Conservation (phyloP, 1,140 invertebrate species). For the Parasteatoda tepidariorum region DNA sequence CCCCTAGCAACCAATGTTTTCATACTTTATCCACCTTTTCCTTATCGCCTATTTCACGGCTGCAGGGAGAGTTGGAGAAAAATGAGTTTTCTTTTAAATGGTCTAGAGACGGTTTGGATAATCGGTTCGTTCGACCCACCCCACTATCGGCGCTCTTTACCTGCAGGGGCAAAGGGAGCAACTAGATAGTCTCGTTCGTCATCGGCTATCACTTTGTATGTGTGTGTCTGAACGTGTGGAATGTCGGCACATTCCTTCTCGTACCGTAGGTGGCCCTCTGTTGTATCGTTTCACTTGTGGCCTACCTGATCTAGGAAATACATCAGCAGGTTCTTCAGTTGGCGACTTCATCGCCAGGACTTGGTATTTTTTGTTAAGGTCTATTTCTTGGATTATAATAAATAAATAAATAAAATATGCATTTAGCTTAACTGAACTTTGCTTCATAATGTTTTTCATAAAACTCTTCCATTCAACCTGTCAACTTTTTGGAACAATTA, state of each 20-base stretch:
- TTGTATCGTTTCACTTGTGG: slow-evolving; percentile 18
- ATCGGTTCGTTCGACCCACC: slow-evolving; percentile 15
- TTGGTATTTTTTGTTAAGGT: not conserved
- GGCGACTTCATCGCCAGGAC: not conserved
- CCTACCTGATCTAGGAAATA: slow-evolving; percentile 18
- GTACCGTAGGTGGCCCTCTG: slow-evolving; percentile 37
- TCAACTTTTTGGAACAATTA: too few relatives aligned
- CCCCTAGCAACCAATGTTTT: not conserved
- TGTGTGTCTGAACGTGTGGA: slow-evolving; percentile 10
- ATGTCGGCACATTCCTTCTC: slow-evolving; percentile 46
- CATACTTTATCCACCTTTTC: not conserved
- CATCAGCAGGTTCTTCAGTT: not conserved
- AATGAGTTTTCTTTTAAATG: slow-evolving; percentile 40
- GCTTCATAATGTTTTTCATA: too few relatives aligned
- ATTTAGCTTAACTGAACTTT: too few relatives aligned
- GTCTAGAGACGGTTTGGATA: slow-evolving; percentile 37
- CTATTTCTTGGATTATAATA: too few relatives aligned
- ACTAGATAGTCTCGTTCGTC: slow-evolving; percentile 32
- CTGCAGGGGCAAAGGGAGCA: slow-evolving; percentile 8
- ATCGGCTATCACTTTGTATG: slow-evolving; percentile 28
- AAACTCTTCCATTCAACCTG: too few relatives aligned
- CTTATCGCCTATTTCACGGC: slow-evolving; percentile 38
- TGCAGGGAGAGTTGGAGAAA: not conserved
- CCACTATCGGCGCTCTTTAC: slow-evolving; percentile 13
- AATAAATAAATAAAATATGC: too few relatives aligned